Evolutionary conservation across 2,797 vertebrate genomes (phyloP), one percentile per base, ranked within the genome.

Genomic region (Cirrhinus mrigala): DNA sequence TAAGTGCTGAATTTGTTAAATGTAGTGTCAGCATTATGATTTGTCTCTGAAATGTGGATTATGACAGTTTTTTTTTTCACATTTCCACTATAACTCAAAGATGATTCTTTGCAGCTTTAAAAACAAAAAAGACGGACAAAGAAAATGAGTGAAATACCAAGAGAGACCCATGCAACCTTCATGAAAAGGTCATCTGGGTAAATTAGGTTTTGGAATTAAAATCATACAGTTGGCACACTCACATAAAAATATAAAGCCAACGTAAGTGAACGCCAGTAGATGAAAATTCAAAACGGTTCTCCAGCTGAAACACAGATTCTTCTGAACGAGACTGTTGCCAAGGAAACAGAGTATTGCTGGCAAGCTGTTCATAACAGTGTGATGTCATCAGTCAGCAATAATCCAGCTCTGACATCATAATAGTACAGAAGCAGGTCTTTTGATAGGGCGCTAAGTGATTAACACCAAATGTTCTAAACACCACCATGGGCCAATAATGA

Each of bases 401-500:
- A 54, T 58, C 16, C 50, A 37, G 48, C 64, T 60, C n/a, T 81
- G 70, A 81, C 73, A 69, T 68, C 68, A 60, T 33, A 76, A 14
- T 29, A 37, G 44, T 27, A 78, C 58, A 40, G 46, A 81, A 50
- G 50, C 62, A 50, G 8, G 29, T 60, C 24, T 20, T 69, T 76
- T 86, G 66, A 82, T 75, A 85, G 16, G 12, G 15, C 12, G 2
- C 20, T 18, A 76, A 40, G 66, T 33, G 40, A 58, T 68, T 62
- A n/a, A 85, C 22, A 82, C 76, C 22, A n/a, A 77, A 70, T 84
- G 86, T 81, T 44, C 22, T 46, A 9, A 54, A 69, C 15, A 9
- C 2, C 1, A 33, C 37, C 74, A 48, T 83, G 78, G 3, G 84
- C 88, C 80, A 90, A 79, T 40, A 73, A 77, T 90, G 75, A 89